Conservation (phyloP, 2,888 invertebrate genomes). For the Zaprionus bogoriensis region DNA sequence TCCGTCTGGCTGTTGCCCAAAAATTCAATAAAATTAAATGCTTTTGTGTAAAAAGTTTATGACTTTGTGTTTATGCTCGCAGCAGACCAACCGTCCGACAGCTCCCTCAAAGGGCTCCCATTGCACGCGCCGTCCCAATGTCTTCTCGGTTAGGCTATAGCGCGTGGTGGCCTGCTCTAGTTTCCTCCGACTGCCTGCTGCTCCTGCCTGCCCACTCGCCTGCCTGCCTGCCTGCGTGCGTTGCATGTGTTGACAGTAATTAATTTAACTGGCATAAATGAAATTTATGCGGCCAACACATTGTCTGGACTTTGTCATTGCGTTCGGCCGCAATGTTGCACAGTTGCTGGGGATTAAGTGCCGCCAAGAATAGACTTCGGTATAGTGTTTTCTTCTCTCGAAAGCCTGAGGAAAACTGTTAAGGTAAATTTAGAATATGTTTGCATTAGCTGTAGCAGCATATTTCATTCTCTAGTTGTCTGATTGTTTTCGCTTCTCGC, state of each 20-base stretch:
- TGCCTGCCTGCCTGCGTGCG: too few species aligned
- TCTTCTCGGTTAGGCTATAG: constrained; percentile 53
- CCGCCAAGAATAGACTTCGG: not conserved
- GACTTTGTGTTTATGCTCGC: constrained; percentile 77
- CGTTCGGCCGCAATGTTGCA: constrained; percentile 44
- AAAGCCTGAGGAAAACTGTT: not conserved
- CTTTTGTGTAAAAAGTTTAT: constrained; percentile 77
- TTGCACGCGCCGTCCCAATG: constrained; percentile 14
- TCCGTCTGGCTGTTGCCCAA: constrained; percentile 65
- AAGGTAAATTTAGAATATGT: not conserved
- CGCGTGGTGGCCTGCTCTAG: constrained; percentile 74
- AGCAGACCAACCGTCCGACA: constrained; percentile 51
- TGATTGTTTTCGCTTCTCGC: too few species aligned
- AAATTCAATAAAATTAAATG: constrained; percentile 78
- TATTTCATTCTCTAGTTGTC: too few species aligned
- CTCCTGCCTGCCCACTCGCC: constrained; percentile 17
- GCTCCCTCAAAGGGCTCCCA: not conserved
- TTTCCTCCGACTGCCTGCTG: constrained; percentile 47
- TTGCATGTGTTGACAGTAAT: constrained; percentile 76
- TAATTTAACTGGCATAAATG: constrained; percentile 73
- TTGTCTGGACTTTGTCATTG: constrained; percentile 58
- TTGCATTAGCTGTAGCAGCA: not conserved
- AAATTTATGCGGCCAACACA: constrained; percentile 72
- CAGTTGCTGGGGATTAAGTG: constrained; percentile 14
- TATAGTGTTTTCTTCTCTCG: not conserved